Percentiles rank a stretch among this genome's conserved stretches.
Conservation (phyloP, 1,140 invertebrate genomes). For the Trachymyrmex cornetzi region DNA sequence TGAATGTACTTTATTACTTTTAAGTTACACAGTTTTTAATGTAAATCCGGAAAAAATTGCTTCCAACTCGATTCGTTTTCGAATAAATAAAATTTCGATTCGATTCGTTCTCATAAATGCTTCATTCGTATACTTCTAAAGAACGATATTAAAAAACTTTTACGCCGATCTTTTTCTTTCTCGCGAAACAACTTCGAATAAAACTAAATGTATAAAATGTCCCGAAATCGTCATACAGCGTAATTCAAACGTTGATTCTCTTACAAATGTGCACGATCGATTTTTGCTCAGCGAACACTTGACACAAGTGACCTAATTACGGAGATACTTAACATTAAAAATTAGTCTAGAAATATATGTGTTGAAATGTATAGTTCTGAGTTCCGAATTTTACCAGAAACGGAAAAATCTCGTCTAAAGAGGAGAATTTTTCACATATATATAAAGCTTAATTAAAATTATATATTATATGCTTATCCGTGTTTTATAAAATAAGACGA, state of each 20-base stretch:
- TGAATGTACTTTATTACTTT: no score
- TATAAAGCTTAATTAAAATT: not conserved
- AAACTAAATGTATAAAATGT: not conserved
- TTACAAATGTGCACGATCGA: conserved; percentile 11
- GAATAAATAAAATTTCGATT: no score
- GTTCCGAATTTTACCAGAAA: not conserved
- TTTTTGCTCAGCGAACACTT: conserved; percentile 6
- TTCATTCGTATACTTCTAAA: no score
- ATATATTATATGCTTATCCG: not conserved
- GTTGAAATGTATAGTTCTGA: not conserved
- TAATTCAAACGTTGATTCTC: conserved; percentile 20
- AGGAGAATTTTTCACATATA: no score
- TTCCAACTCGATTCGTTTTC: no score
- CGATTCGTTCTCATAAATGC: no score
- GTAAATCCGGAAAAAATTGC: no score
- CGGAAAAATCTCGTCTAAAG: not conserved
- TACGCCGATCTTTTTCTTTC: not conserved
- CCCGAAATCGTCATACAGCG: not conserved
- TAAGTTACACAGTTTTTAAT: no score
- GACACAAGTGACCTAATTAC: conserved; percentile 44
- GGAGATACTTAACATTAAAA: conserved; percentile 36
- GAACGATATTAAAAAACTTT: not conserved
- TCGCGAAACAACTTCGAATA: not conserved
- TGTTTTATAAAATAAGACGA: not conserved
- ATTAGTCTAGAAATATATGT: not conserved